Evolutionary conservation across 1,140 invertebrate species (phyloP).

Genomic region (Caenorhabditis elegans): WBcel235 BX284603.4:8290001-8290500

Average conservation of each 20-base stretch:
- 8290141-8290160: too few relatives aligned
- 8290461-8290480: not conserved
- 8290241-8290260: not conserved
- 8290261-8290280: conserved; percentile 2
- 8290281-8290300: not conserved
- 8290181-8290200: too few relatives aligned
- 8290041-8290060: not conserved
- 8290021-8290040: not conserved
- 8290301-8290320: not conserved
- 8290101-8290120: too few relatives aligned
- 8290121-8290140: too few relatives aligned
- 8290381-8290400: not conserved
- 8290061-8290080: not conserved
- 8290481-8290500: too few relatives aligned
- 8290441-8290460: too few relatives aligned
- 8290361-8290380: not conserved
- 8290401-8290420: not conserved
- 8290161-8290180: too few relatives aligned
- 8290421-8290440: not conserved
- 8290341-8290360: conserved; percentile 27
- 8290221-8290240: too few relatives aligned
- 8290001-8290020: not conserved
- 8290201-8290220: too few relatives aligned
- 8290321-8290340: too few relatives aligned
- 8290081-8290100: too few relatives aligned